Conservation (phyloP, 2,888 invertebrate genomes). For the Drosophila meridionalis region DNA sequence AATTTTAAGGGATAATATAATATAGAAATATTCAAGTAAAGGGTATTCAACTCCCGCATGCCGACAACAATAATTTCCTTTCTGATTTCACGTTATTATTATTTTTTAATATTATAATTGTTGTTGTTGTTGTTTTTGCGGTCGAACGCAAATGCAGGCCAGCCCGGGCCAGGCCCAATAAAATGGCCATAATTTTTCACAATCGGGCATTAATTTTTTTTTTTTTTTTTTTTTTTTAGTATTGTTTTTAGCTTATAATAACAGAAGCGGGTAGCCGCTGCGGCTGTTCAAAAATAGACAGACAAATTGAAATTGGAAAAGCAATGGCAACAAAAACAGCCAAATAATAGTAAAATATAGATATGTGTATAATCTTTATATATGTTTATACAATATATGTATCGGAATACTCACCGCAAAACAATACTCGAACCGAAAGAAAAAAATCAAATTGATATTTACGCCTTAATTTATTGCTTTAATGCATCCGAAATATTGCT, state of each 20-base stretch:
- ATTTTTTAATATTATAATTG: conserved; percentile 10
- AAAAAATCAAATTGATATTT: conserved; percentile 54
- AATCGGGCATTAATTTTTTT: conserved; percentile 34
- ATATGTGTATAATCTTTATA: conserved; percentile 1
- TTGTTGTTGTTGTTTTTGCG: conserved; percentile 1
- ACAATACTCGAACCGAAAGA: conserved; percentile 38
- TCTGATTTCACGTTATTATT: neutral
- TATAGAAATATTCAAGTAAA: neutral
- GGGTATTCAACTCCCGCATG: neutral
- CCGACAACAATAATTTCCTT: neutral
- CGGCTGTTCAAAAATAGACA: conserved; percentile 32
- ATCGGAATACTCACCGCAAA: conserved; percentile 44
- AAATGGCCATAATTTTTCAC: conserved; percentile 43
- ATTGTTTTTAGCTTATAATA: conserved; percentile 42
- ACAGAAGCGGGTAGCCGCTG: conserved; percentile 15
- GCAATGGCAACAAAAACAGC: conserved; percentile 11
- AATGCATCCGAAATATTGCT: conserved; percentile 44
- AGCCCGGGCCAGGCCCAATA: conserved; percentile 12
- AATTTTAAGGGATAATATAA: too few species aligned
- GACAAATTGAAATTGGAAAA: conserved; percentile 24
- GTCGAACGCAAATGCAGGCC: conserved; percentile 8
- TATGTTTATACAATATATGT: neutral
- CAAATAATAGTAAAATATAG: conserved; percentile 33
- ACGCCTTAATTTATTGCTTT: conserved; percentile 54
- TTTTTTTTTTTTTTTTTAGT: conserved; percentile 10